Conservation (phyloP, 2,888 invertebrate species). For the Cryptocephalus primarius region DNA sequence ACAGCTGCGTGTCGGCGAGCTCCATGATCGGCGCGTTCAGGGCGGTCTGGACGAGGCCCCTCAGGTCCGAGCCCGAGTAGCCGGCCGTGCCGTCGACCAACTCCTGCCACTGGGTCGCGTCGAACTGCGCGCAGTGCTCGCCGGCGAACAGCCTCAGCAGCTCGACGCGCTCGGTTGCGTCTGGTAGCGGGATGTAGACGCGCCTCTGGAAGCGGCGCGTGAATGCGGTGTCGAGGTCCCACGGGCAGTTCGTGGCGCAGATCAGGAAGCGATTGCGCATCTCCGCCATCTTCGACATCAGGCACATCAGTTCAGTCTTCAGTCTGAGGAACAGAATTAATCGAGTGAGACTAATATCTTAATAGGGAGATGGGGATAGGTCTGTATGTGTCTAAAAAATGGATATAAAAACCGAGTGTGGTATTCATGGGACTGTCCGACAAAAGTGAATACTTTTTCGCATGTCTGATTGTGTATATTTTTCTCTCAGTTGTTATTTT, state of each 20-base stretch:
- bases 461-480: too few relatives aligned
- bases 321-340: constrained; percentile 27
- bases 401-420: too few relatives aligned
- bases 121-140: constrained; percentile 17
- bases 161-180: constrained; percentile 22
- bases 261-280: constrained; percentile 34
- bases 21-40: constrained; percentile 37
- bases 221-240: constrained; percentile 50
- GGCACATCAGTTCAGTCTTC: constrained; percentile 46
- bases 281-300: constrained; percentile 37
- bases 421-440: too few relatives aligned
- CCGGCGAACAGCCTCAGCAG: constrained; percentile 25
- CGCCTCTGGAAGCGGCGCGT: constrained; percentile 45
- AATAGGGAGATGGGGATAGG: too few relatives aligned
- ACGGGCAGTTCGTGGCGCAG: constrained; percentile 51
- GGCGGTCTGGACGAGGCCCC: constrained; percentile 32
- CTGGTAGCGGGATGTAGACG: constrained; percentile 44
- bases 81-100: constrained; percentile 39
- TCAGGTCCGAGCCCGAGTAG: constrained; percentile 46
- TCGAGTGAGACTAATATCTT: too few relatives aligned
- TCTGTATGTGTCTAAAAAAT: too few relatives aligned
- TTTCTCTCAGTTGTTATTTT: too few relatives aligned
- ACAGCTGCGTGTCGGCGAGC: constrained; percentile 33
- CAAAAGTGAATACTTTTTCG: too few relatives aligned
- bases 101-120: constrained; percentile 10